A percentile compares a stretch with the other conserved stretches of the same genome.
phyloP scores from a whole-genome alignment of 2,888 invertebrate species.

The Dione juno region DNA sequence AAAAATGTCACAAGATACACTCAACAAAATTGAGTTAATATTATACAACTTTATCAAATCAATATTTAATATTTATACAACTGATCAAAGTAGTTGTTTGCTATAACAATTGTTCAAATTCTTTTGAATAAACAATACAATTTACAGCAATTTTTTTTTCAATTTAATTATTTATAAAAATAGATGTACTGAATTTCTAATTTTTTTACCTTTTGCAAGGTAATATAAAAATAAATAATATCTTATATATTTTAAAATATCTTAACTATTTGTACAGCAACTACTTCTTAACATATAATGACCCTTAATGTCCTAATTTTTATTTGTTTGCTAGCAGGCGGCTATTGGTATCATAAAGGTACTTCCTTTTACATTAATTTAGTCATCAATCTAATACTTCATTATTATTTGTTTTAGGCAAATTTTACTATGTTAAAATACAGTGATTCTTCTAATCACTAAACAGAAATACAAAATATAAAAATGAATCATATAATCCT shows the following conservation, averaged over 20 bases:
- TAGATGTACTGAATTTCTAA: background rate
- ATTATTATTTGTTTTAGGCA: background rate
- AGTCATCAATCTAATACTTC: background rate
- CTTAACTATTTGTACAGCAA: background rate
- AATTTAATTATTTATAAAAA: background rate
- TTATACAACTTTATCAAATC: too few species aligned
- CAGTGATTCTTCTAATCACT: background rate
- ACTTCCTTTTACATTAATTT: background rate
- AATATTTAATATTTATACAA: too few species aligned
- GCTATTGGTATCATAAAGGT: background rate
- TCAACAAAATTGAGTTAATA: too few species aligned
- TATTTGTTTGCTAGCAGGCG: slow-evolving; percentile 9
- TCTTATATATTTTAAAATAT: background rate
- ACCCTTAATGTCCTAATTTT: background rate
- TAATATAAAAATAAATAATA: background rate
- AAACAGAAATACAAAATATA: background rate
- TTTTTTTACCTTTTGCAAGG: background rate
- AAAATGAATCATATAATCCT: background rate
- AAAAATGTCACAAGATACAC: too few species aligned
- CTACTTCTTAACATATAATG: slow-evolving; percentile 5
- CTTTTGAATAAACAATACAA: background rate
- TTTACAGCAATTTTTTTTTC: background rate
- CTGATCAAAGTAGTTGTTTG: too few species aligned
- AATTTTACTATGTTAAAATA: background rate
- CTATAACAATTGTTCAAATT: background rate